Conservation (phyloP, 2,888 invertebrate species). For the Aspidiotus destructor region DNA sequence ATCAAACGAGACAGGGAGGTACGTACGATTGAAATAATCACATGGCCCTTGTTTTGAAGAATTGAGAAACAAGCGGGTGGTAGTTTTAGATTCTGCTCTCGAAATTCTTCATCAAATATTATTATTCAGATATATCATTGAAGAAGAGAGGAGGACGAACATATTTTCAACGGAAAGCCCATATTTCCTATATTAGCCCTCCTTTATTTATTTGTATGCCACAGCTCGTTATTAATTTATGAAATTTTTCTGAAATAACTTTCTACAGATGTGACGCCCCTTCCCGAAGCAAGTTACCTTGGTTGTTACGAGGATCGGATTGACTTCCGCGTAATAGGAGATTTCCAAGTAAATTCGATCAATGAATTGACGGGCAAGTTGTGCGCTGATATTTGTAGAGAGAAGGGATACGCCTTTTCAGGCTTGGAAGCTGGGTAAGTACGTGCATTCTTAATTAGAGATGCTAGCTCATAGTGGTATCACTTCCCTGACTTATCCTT, state of each 20-base stretch:
- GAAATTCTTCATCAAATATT: too few species aligned
- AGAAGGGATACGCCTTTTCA: conserved; percentile 34
- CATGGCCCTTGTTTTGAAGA: background rate
- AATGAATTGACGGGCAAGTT: conserved; percentile 21
- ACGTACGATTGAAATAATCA: background rate
- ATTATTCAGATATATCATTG: too few species aligned
- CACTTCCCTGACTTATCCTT: background rate
- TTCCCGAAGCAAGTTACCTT: background rate
- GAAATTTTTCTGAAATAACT: too few species aligned
- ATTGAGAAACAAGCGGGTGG: background rate
- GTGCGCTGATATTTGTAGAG: conserved; percentile 34
- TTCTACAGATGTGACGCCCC: background rate
- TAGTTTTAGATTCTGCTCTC: background rate
- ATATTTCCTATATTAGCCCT: too few species aligned
- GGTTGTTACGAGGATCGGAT: conserved; percentile 22
- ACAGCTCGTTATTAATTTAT: too few species aligned
- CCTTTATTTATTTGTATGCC: too few species aligned
- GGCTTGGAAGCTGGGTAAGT: conserved; percentile 36
- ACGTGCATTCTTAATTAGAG: background rate
- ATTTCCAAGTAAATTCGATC: conserved; percentile 2
- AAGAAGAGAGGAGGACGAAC: too few species aligned
- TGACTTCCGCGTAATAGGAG: conserved; percentile 6
- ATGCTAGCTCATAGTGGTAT: background rate
- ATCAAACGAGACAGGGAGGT: conserved; percentile 22
- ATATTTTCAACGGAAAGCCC: too few species aligned